Base-by-base conservation (phyloP, 2,113 vertebrate species). In the Isichthys henryi region DNA sequence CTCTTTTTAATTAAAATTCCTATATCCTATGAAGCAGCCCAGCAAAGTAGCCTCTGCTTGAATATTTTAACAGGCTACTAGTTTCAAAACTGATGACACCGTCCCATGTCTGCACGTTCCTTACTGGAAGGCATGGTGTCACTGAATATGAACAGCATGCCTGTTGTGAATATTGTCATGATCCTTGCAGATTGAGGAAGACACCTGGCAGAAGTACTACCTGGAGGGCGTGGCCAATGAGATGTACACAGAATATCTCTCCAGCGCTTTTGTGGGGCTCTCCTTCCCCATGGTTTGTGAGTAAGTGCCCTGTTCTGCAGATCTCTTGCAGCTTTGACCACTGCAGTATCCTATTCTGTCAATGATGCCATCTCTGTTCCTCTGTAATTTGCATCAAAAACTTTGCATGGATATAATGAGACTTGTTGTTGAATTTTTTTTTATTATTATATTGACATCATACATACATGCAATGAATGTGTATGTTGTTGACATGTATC, bases 201-300 rank as follows among this genome's bases (percentile, higher is more conserved):
- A 99, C 94, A 99, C 98, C 0, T 99, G 98, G 98, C 98, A 99
- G 95, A 99, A 99, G 92, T 99, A 99, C 94, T 99, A 99, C 93
- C 95, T 99, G 93, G 98, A 99, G 96, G 98, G 98, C 92, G 98
- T 99, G 92, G 96, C 98, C 92, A 99, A 99, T 96, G 98, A 99
- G 96, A 99, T 99, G 98, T 99, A 99, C 95, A 99, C 98, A 91
- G 98, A 99, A 95, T 99, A 99, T 95, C 95, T 99, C 94, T 99
- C 98, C 95, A 99, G 96, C 97, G 98, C 98, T 96, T 99, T 99
- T 94, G 97, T 99, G 93, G 98, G 98, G 95, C 97, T 99, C 94
- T 97, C 98, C 90, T 99, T 99, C 94, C 98, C 98, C 94, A 96
- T 97, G 92, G 94, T 99, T 95, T 99, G 98, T 95, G 98, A 99